These are phyloP conservation scores for Narcine bancroftii DNA, from an alignment of 2,113 vertebrate genomes.

Conservation along the genomic window DNA sequence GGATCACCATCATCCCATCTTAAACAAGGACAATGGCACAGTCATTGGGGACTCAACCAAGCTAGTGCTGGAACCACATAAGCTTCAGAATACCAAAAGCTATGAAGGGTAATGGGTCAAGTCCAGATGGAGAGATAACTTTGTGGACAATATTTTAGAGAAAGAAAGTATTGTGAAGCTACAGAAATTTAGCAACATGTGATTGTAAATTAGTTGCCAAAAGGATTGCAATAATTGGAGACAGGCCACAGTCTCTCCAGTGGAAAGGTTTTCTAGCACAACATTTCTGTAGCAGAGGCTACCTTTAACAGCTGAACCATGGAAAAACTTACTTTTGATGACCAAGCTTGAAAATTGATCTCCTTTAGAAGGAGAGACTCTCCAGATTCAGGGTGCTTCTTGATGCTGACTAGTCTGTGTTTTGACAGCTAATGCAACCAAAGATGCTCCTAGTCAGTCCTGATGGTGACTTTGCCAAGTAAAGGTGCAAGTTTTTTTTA, in stretches of 20 bases:
- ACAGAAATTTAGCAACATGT: neutral
- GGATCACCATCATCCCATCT: neutral
- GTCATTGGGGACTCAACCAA: neutral
- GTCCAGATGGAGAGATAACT: neutral
- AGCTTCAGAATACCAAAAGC: neutral
- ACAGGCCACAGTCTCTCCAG: neutral
- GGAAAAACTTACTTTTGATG: neutral
- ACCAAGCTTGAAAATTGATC: neutral
- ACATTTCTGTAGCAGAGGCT: neutral
- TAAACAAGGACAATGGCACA: neutral
- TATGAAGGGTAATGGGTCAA: neutral
- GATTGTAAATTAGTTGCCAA: neutral
- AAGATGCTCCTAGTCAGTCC: neutral
- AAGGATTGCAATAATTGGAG: conserved; percentile 6
- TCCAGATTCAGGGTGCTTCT: neutral
- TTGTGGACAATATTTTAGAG: neutral
- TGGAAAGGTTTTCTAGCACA: neutral
- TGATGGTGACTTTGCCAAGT: neutral
- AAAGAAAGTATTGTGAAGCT: neutral
- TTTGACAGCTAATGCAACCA: too few species aligned
- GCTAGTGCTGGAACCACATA: neutral
- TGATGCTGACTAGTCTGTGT: neutral
- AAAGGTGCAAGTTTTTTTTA: neutral
- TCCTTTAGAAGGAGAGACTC: neutral
- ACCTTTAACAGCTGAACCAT: neutral